Percentiles rank a stretch among this genome's conserved stretches.
Conservation (phyloP, 2,888 invertebrate genomes). For the Mimumesa dahlbomi region DNA sequence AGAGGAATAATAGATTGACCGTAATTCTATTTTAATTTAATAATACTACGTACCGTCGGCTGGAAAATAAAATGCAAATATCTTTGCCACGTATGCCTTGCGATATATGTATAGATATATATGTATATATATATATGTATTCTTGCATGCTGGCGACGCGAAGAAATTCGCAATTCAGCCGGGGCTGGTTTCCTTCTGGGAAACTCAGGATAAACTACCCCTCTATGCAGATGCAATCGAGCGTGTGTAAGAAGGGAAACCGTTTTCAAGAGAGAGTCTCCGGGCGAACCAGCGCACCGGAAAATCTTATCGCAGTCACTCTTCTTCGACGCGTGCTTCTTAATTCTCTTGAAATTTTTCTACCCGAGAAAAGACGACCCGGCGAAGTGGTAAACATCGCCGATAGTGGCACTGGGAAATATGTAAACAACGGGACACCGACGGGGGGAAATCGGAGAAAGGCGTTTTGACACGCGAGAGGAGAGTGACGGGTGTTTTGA, state of each 20-base stretch:
- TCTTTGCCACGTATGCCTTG: background rate
- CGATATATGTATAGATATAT: too few relatives aligned
- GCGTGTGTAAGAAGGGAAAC: slow-evolving; percentile 27
- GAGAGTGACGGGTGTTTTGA: too few relatives aligned
- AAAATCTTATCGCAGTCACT: slow-evolving; percentile 26
- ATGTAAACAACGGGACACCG: too few relatives aligned
- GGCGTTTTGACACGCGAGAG: too few relatives aligned
- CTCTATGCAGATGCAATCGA: slow-evolving; percentile 60
- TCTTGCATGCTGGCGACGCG: background rate
- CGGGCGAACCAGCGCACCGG: slow-evolving; percentile 8
- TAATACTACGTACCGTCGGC: slow-evolving; percentile 31
- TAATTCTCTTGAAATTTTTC: slow-evolving; percentile 11
- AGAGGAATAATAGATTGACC: slow-evolving; percentile 16
- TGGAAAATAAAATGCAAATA: slow-evolving; percentile 56
- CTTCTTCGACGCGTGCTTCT: background rate
- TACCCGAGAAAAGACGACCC: too few relatives aligned
- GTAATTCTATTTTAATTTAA: slow-evolving; percentile 62
- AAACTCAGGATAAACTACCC: slow-evolving; percentile 52
- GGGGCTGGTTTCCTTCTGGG: slow-evolving; percentile 18
- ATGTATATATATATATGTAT: too few relatives aligned
- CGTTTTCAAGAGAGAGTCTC: slow-evolving; percentile 19
- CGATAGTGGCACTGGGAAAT: too few relatives aligned
- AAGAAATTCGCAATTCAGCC: slow-evolving; percentile 45
- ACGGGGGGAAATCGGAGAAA: too few relatives aligned
- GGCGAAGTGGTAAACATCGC: too few relatives aligned